A percentile compares a stretch with the other conserved stretches of the same genome.
These are phyloP conservation scores for Characodon lateralis DNA, from an alignment of 2,797 vertebrate genomes.

Conservation along the genomic window DNA sequence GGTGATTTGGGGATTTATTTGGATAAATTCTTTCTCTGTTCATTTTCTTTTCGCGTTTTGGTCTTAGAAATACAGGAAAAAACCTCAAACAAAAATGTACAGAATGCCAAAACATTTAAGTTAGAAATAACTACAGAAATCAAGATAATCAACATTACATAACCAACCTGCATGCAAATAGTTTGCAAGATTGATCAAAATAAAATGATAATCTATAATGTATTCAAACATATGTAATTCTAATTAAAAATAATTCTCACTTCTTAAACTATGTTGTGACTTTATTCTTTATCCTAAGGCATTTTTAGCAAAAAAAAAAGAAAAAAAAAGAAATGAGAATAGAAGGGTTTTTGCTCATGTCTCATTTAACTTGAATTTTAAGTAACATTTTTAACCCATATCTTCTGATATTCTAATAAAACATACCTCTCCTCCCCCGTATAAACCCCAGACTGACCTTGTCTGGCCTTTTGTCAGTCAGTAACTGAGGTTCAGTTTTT, in stretches of 20 bases:
- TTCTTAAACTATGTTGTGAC: background rate
- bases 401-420: conserved; percentile 82
- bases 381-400: conserved; percentile 82
- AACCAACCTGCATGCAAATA: background rate
- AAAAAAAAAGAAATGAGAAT: background rate
- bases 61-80: background rate
- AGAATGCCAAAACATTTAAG: background rate
- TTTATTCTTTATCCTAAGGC: background rate
- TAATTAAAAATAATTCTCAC: background rate
- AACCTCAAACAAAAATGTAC: background rate
- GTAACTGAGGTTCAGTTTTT: conserved; percentile 84
- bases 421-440: conserved; percentile 66
- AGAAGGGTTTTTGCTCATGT: background rate
- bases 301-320: background rate
- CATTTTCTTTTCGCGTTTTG: conserved; percentile 6
- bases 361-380: conserved; percentile 24
- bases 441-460: conserved; percentile 68
- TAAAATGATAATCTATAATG: background rate
- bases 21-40: conserved; percentile 22
- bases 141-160: background rate
- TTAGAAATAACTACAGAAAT: background rate
- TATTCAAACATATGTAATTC: background rate
- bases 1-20: conserved; percentile 38
- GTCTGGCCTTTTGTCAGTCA: conserved; percentile 87
- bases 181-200: background rate